phyloP scores from a whole-genome alignment of 2,113 vertebrate species.

The Isichthys henryi region DNA sequence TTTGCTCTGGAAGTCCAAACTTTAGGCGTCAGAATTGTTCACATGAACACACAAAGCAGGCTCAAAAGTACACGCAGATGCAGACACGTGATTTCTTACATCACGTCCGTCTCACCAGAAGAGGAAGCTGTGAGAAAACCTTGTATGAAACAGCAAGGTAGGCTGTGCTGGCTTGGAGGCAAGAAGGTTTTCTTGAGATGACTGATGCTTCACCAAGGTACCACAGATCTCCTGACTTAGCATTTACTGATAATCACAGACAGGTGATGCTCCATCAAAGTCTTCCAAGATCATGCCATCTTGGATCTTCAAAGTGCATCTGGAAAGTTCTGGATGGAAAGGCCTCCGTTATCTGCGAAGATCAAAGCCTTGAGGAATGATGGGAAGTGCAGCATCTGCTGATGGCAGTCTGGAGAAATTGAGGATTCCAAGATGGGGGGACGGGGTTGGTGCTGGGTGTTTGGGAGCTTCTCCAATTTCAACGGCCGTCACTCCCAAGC shows the following conservation, averaged over 20 bases:
- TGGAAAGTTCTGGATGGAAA: neutral
- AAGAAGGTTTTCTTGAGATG: neutral
- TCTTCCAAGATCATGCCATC: neutral
- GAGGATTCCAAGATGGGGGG: neutral
- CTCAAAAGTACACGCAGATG: neutral
- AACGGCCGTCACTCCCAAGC: neutral
- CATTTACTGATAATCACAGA: neutral
- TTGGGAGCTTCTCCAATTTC: neutral
- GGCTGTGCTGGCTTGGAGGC: neutral
- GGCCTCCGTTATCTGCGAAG: neutral
- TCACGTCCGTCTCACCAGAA: neutral
- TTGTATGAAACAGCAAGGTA: neutral
- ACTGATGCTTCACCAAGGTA: neutral
- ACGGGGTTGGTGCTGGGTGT: neutral
- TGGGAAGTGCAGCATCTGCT: neutral
- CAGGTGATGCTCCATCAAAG: neutral
- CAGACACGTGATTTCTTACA: neutral
- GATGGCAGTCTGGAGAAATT: neutral
- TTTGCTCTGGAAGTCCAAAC: constrained; percentile 21
- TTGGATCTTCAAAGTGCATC: neutral
- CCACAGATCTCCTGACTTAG: neutral
- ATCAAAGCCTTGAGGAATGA: neutral
- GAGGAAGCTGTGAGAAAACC: neutral
- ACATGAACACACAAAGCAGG: neutral
- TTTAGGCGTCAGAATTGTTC: neutral